Evolutionary conservation across 2,113 vertebrate genomes (phyloP).

Genomic region (Oncorhynchus masou): DNA sequence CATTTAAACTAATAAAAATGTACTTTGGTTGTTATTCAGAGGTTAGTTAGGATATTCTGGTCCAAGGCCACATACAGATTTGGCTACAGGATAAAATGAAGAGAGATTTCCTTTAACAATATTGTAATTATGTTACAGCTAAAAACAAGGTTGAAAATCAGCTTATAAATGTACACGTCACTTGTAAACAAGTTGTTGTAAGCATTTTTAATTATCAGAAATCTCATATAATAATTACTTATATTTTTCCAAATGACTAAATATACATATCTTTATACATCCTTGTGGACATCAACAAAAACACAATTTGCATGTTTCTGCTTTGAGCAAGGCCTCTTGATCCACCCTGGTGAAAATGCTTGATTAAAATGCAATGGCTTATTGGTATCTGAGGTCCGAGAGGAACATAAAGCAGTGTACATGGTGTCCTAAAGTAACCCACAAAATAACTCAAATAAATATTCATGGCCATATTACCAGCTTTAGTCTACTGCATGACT

Average conservation of each 20-base stretch:
- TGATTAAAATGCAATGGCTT: slow-evolving; percentile 13
- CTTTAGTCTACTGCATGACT: slow-evolving; percentile 2
- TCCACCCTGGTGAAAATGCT: slow-evolving; percentile 5
- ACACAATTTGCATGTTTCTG: slow-evolving; percentile 16
- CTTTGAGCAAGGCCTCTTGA: neutral
- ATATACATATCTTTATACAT: slow-evolving; percentile 35
- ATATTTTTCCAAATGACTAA: slow-evolving; percentile 24
- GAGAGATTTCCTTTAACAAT: slow-evolving; percentile 17
- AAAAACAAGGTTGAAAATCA: slow-evolving; percentile 54
- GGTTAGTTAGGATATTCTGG: neutral
- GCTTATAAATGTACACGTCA: slow-evolving; percentile 48
- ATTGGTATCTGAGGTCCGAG: slow-evolving; percentile 14
- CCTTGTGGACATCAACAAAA: slow-evolving; percentile 18
- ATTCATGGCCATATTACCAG: slow-evolving; percentile 29
- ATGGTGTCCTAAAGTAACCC: neutral
- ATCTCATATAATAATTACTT: slow-evolving; percentile 13
- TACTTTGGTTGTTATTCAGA: neutral
- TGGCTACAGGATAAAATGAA: neutral
- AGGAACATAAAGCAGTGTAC: neutral
- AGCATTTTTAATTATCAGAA: slow-evolving; percentile 20
- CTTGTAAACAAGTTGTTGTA: slow-evolving; percentile 42
- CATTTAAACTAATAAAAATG: neutral
- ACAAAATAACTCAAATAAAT: slow-evolving; percentile 2
- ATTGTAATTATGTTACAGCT: slow-evolving; percentile 55
- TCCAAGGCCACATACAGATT: neutral